Evolutionary conservation across 2,797 vertebrate species (phyloP), one percentile per base, ranked within the genome.

Genomic region (Perodicticus potto): DNA sequence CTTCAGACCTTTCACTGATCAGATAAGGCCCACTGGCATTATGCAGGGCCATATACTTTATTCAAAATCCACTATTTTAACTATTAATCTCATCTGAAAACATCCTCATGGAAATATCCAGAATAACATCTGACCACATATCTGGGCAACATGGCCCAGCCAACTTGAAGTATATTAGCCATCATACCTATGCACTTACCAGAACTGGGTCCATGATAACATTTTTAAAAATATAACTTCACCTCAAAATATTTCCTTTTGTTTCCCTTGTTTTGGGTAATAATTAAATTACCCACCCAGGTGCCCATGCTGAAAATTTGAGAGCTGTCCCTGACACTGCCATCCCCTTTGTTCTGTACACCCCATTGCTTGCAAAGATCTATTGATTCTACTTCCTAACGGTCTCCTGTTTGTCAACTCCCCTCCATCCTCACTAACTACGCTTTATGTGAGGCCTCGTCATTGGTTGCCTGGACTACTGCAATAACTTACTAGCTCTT

Each of bases 401-500:
- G 14, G 8, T 65, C 17, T 65, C n/a, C 72, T 82, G 63, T 96
- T 93, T 91, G 84, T 96, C 84, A 85, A 57, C 63, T 94, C 67
- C 92, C 25, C 76, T 95, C 86, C 59, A 77, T 89, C 17, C 83
- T 94, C 32, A 12, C 76, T 22, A 87, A 87, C 84, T 84, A 89
- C 61, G 84, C 84, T 93, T 97, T 96, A 96, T 96, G 97, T 97
- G 97, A 95, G 69, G 82, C 37, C 95, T 78, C 96, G 89, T 97
- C 93, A 89, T 82, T 78, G 96, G 84, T 95, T 95, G 72, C 93
- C 86, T 91, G 45, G 84, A 95, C 94, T 78, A 93, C 69, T 86
- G 43, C 86, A 95, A 95, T 93, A 97, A 93, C 83, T 93, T 90
- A 82, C 94, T 97, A 97, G 96, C 91, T 97, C 96, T 97, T 92